Evolutionary conservation across 2,888 invertebrate genomes (phyloP).

Genomic region (Lottia gigantea): DNA sequence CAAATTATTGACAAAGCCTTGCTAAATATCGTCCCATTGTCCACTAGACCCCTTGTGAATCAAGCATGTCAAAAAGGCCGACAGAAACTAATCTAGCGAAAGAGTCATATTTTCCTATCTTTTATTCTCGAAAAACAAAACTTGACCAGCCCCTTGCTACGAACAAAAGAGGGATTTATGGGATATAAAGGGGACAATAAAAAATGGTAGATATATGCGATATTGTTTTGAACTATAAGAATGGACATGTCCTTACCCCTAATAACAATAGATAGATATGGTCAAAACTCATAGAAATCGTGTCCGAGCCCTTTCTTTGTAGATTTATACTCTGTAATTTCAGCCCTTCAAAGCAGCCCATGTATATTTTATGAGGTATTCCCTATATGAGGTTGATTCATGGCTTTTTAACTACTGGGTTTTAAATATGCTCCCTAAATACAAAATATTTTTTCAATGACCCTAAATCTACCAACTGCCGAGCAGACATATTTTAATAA

Average conservation of each 20-base stretch:
- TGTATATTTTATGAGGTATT: no score
- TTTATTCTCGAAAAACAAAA: background rate
- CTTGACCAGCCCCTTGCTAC: background rate
- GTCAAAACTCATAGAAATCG: background rate
- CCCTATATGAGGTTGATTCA: no score
- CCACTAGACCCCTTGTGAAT: no score
- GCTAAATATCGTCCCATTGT: background rate
- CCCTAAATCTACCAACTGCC: no score
- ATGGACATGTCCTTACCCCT: background rate
- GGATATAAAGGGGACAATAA: background rate
- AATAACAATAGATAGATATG: background rate
- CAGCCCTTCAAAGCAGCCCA: no score
- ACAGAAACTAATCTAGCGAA: background rate
- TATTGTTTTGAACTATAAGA: background rate
- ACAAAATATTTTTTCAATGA: no score
- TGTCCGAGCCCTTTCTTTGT: background rate
- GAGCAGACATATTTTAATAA: no score
- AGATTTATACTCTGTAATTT: background rate
- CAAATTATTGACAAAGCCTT: background rate
- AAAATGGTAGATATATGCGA: background rate
- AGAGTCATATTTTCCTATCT: slow-evolving; percentile 3
- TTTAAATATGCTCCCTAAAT: no score
- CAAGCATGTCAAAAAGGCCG: background rate
- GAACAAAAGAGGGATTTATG: background rate
- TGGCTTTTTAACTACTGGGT: no score